phyloP scores from a whole-genome alignment of 2,888 invertebrate genomes.

The Phyllotreta cruciferae region DNA sequence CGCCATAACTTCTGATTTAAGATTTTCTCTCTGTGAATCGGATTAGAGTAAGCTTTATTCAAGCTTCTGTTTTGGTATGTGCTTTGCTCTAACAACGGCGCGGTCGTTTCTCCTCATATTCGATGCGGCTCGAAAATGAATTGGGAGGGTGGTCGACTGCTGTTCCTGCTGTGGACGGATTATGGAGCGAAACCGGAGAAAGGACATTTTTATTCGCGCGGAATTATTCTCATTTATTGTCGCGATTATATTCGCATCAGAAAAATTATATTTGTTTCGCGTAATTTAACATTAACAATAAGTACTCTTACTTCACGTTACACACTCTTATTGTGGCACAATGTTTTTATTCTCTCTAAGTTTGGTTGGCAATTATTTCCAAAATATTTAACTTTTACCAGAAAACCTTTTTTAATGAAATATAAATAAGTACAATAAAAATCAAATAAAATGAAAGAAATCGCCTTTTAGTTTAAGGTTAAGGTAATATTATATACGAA shows the following conservation, averaged over 20 bases:
- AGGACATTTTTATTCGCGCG: conserved; percentile 19
- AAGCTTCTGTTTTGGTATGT: conserved; percentile 47
- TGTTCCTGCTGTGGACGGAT: conserved; percentile 23
- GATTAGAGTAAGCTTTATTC: conserved; percentile 53
- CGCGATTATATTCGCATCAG: conserved; percentile 13
- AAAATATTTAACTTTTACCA: too few relatives aligned
- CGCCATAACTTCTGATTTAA: conserved; percentile 57
- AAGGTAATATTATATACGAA: too few relatives aligned
- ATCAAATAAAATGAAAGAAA: too few relatives aligned
- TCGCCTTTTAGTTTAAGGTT: too few relatives aligned
- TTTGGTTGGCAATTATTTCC: too few relatives aligned
- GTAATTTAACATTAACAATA: conserved; percentile 8
- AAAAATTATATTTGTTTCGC: conserved; percentile 12
- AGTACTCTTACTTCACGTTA: too few relatives aligned
- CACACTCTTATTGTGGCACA: too few relatives aligned
- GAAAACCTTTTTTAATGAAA: too few relatives aligned
- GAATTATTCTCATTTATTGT: conserved; percentile 11
- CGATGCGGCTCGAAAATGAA: conserved; percentile 32
- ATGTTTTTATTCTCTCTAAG: too few relatives aligned
- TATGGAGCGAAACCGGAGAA: conserved; percentile 19
- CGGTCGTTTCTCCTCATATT: conserved; percentile 33
- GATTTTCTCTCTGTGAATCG: conserved; percentile 54
- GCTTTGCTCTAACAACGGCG: conserved; percentile 37
- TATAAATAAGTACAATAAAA: too few relatives aligned
- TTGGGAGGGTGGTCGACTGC: conserved; percentile 15